Base-by-base conservation (phyloP, 2,797 vertebrate species). In the Malacoctenus gilli region DNA sequence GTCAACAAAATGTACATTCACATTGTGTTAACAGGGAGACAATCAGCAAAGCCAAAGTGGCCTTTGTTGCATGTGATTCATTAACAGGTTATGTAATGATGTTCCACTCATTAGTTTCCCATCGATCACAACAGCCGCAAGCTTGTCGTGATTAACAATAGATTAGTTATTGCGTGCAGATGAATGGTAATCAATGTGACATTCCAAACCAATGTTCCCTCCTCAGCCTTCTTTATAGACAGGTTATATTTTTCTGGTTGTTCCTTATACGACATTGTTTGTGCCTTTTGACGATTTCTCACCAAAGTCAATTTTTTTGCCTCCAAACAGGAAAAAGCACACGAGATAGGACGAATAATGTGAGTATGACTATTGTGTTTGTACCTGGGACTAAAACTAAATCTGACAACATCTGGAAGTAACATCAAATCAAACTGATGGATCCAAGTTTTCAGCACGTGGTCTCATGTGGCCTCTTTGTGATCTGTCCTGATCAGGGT, bases 321-420 rank as follows among this genome's bases (percentile, higher is more conserved):
- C 75, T 58, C 9, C 14, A 61, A 41, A 37, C 69, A 93, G 91
- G 88, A 87, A 58, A 84, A 71, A 30, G 18, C 53, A 23, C 65
- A 78, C n/a, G 87, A 89, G 35, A 21, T 82, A 35, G 77, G 80
- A 10, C 82, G 25, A 80, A 85, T 90, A 56, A 84, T 81, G 91
- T 93, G 72, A 92, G 91, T 89, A 43, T 35, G 4, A 35, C 31
- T 0, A n/a, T n/a, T n/a, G n/a, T n/a, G n/a, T n/a, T n/a, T n/a
- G n/a, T n/a, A n/a, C n/a, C n/a, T n/a, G n/a, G n/a, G n/a, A n/a
- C n/a, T n/a, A n/a, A n/a, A n/a, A n/a, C n/a, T n/a, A n/a, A 28
- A n/a, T n/a, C 21, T 15, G 4, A 12, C 2, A 62, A 2, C 3
- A 15, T 21, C 37, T 9, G 8, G 3, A 11, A 36, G 44, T 14